Conservation (phyloP, 2,113 vertebrate genomes). For the Phyllostomus hastatus region DNA sequence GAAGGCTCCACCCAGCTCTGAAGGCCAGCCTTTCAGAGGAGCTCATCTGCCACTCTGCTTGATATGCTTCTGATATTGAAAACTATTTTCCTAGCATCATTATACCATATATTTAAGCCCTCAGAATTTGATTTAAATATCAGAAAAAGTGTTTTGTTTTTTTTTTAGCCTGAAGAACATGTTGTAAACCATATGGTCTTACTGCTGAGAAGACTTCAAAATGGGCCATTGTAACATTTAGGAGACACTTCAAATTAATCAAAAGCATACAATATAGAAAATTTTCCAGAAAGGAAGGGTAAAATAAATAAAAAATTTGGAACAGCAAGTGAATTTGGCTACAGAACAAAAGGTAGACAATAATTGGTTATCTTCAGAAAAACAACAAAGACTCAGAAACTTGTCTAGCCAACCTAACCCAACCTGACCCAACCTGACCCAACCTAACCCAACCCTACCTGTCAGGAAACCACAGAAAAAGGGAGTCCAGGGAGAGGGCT, state of each 20-base stretch:
- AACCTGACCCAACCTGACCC: too few species aligned
- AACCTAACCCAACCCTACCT: background rate
- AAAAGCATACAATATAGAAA: background rate
- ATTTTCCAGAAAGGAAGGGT: background rate
- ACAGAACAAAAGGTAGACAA: background rate
- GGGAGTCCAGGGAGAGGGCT: accelerated
- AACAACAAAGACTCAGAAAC: background rate
- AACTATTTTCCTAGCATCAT: background rate
- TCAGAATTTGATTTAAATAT: slow-evolving; percentile 22
- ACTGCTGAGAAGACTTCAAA: background rate
- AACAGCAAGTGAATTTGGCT: background rate
- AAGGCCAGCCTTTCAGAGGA: background rate
- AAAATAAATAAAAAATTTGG: background rate
- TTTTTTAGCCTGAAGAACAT: slow-evolving; percentile 16
- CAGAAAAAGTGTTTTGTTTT: slow-evolving; percentile 21
- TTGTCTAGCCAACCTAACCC: background rate
- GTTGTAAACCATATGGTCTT: slow-evolving; percentile 11
- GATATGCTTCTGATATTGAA: background rate
- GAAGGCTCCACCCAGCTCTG: background rate
- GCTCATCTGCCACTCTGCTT: background rate
- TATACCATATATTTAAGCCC: background rate
- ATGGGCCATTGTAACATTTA: background rate
- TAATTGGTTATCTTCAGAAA: background rate
- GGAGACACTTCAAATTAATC: background rate
- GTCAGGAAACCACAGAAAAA: background rate